Base-by-base conservation (phyloP, 2,113 vertebrate genomes). In the Cyanoramphus novaezelandiae region DNA sequence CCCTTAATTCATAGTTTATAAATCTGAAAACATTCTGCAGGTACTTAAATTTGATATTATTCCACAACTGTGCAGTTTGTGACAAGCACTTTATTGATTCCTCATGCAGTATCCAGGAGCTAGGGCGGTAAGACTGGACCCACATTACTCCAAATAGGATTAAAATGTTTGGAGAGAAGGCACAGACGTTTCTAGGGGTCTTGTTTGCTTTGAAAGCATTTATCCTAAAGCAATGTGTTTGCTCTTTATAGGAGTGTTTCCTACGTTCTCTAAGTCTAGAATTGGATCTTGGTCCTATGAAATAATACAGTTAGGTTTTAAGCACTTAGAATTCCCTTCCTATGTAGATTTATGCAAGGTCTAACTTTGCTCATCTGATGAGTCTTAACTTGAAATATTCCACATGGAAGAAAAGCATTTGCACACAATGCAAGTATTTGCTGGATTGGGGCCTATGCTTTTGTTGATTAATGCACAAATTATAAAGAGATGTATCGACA, bases 331-430 rank as follows among this genome's bases (percentile, higher is more conserved):
- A 17, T 76, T 88, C 17, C 77, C 57, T 47, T 95, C 19, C 37
- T 84, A 31, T 81, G 52, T 84, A 76, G 47, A 87, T 52, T 93
- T 92, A 92, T 83, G 86, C 79, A 78, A 90, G 39, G 92, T 80
- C 72, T 93, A 84, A 44, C 33, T 91, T 92, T 41, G n/a, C 62
- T 94, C 53, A 89, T 91, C n/a, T 87, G 33, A 82, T 86, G 86
- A 96, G 86, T 91, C 77, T 72, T 95, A 91, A 95, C 87, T 92
- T 97, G 82, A 96, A 94, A 55, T 96, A 76, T 64, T 95, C 71
- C 75, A 92, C 0, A 0, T 65, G 86, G 76, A 84, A 91, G 39
- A 77, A 92, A 63, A 95, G 37, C n/a, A 43, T 96, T 95, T 95
- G 93, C 94, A 82, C 89, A 77, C 23, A 18, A 18, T 3, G 15